Conservation (phyloP, 2,888 invertebrate genomes). For the Tryphoninae sp. region DNA sequence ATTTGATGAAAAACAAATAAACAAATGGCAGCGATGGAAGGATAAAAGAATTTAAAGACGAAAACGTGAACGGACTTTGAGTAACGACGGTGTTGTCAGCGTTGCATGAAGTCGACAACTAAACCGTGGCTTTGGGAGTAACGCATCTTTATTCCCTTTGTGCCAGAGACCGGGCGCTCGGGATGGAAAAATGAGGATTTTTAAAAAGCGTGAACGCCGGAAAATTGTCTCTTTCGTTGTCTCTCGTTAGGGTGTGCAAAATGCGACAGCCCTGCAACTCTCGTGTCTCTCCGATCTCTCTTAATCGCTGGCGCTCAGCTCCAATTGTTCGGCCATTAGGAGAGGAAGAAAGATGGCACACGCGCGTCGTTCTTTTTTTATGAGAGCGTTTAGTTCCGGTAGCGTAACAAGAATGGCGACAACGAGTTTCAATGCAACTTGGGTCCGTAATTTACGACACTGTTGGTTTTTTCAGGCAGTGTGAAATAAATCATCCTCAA, state of each 20-base stretch:
- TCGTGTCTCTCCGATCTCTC: constrained; percentile 49
- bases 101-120: constrained; percentile 70
- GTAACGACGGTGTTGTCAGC: constrained; percentile 55
- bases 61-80: constrained; percentile 6
- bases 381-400: constrained; percentile 71
- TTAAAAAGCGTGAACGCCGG: constrained; percentile 76
- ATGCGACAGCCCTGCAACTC: constrained; percentile 28
- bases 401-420: constrained; percentile 57
- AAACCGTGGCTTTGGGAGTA: constrained; percentile 65
- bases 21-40: constrained; percentile 1
- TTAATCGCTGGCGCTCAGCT: constrained; percentile 70
- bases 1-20: not conserved
- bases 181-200: constrained; percentile 56
- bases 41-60: constrained; percentile 13
- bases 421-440: not conserved
- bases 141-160: constrained; percentile 70
- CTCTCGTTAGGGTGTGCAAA: constrained; percentile 31
- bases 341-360: constrained; percentile 55
- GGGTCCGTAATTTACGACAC: not conserved
- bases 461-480: too few relatives aligned
- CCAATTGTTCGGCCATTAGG: constrained; percentile 69
- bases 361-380: constrained; percentile 33
- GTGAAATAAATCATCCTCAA: not conserved
- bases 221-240: constrained; percentile 19
- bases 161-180: constrained; percentile 5